phyloP scores from a whole-genome alignment of 2,113 vertebrate species.

The Sialia sialis region DNA sequence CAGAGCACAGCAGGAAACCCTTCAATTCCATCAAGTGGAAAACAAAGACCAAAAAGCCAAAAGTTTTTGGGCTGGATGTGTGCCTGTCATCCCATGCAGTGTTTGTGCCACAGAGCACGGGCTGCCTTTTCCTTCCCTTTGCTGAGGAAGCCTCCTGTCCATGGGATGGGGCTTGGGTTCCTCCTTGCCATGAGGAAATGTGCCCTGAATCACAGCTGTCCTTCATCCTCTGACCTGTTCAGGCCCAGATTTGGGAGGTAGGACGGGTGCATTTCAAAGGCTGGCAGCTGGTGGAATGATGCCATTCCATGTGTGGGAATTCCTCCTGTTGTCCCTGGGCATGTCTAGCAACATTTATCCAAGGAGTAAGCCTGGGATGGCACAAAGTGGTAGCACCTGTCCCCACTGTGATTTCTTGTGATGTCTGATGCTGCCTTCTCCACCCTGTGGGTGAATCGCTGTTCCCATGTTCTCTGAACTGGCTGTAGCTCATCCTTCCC shows the following conservation, averaged over 20 bases:
- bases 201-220: not conserved
- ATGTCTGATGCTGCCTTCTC: not conserved
- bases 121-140: not conserved
- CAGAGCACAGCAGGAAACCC: conserved; percentile 33
- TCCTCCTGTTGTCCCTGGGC: not conserved
- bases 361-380: not conserved
- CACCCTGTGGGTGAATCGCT: no score
- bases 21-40: not conserved
- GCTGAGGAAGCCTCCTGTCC: not conserved
- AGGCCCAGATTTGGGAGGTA: not conserved
- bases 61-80: not conserved
- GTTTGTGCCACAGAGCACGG: not conserved
- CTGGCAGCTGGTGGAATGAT: not conserved
- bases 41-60: not conserved
- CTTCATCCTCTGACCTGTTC: not conserved
- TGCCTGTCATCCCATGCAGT: rapidly evolving
- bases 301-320: not conserved
- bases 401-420: rapidly evolving
- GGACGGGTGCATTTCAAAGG: not conserved
- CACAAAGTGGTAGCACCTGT: not conserved
- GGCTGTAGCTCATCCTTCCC: not conserved
- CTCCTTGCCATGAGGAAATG: not conserved
- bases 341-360: not conserved
- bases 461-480: not conserved
- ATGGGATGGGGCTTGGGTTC: rapidly evolving